A percentile compares a stretch with the other conserved stretches of the same genome.
These are phyloP conservation scores for Procavia capensis DNA, from an alignment of 2,113 vertebrate genomes.

Conservation along the genomic window DNA sequence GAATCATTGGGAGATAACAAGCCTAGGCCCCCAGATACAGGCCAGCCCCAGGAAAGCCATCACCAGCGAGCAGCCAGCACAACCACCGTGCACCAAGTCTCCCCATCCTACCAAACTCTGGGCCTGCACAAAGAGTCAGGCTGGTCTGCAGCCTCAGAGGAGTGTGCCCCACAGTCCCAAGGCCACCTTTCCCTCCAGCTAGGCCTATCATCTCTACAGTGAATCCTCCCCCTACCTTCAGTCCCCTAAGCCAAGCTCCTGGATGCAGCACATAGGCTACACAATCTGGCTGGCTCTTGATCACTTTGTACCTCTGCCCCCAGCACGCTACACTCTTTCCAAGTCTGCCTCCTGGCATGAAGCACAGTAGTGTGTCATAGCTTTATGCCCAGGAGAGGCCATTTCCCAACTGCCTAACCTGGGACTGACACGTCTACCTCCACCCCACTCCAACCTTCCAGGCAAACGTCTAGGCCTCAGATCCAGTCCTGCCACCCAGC, in stretches of 20 bases:
- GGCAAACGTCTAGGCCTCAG: neutral
- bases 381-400: neutral
- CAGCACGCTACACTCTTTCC: neutral
- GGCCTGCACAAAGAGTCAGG: neutral
- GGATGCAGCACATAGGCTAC: neutral
- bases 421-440: neutral
- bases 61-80: neutral
- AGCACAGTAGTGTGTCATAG: neutral
- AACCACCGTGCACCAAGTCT: neutral
- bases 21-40: neutral
- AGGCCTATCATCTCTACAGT: neutral
- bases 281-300: neutral
- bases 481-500: neutral
- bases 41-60: too few species aligned
- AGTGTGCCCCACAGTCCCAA: neutral
- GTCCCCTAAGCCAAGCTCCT: neutral
- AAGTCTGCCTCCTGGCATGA: neutral
- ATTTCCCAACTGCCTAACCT: neutral
- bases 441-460: neutral
- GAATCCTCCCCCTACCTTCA: accelerated
- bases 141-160: neutral
- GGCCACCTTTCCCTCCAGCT: neutral
- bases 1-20: conserved; percentile 29
- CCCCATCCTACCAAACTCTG: neutral
- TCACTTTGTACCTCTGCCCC: neutral